Base-by-base conservation (phyloP, 2,797 vertebrate genomes). In the Limosa lapponica region DNA sequence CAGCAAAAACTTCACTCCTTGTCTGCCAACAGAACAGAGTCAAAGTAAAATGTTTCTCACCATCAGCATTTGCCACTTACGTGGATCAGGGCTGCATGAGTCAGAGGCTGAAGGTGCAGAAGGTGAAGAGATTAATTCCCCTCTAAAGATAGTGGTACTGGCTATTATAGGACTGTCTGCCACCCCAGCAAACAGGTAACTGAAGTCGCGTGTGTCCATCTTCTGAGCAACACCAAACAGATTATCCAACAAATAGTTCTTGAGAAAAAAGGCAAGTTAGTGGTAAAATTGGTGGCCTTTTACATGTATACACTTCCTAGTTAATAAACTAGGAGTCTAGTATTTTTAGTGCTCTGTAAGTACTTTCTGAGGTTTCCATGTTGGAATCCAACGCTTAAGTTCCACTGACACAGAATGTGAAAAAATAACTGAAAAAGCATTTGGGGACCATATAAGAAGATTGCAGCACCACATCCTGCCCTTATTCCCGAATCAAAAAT, bases 151-250 rank as follows among this genome's bases (percentile, higher is more conserved):
- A 70, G 44, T 7, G 28, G 22, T 48, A 52, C 24, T 24, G 43
- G 54, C 25, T 82, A 34, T 58, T 39, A 28, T 0, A 64, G 43
- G 43, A 75, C 44, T 70, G 32, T 11, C 61, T 74, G 57, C 32
- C 34, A 71, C 10, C 46, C 51, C 57, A 80, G 52, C 13, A 70
- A 75, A 46, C 5, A 41, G 25, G 48, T 62, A 89, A 73, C 39
- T 37, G 15, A 55, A 82, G 49, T 32, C 10, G 1, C 0, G 0
- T 0, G 0, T 13, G 16, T 37, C n/a, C 18, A 30, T 2, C 28
- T 79, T 55, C 37, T 58, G 32, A 49, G 12, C 4, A 6, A 62
- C 7, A 48, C 4, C 16, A 34, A 82, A 84, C 10, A 80, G 10
- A 61, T 54, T 19, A 75, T 6, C 11, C n/a, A 86, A 25, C 16